Conservation (phyloP, 2,797 vertebrate species). For the Anableps anableps region DNA sequence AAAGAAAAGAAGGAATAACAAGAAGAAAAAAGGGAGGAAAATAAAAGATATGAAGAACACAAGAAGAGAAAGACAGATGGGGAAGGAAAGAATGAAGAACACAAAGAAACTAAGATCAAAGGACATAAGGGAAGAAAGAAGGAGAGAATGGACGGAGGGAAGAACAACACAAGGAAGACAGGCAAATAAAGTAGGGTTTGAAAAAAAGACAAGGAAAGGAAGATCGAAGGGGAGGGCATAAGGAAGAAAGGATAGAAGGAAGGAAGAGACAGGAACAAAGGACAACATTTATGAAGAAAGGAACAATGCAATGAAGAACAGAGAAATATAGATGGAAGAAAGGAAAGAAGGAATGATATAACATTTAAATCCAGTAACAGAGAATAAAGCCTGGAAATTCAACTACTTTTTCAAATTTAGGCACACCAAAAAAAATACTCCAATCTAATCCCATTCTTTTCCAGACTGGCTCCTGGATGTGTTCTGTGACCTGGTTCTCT, state of each 20-base stretch:
- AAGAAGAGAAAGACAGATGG: too few relatives aligned
- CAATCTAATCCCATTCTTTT: not conserved
- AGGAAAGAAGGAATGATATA: not conserved
- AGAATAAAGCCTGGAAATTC: not conserved
- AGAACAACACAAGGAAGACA: not conserved
- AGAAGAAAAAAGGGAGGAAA: not conserved
- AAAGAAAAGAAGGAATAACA: not conserved
- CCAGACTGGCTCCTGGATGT: not conserved
- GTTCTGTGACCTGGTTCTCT: not conserved
- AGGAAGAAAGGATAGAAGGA: not conserved
- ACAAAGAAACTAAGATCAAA: not conserved
- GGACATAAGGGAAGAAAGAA: not conserved
- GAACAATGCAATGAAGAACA: not conserved
- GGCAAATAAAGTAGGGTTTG: not conserved
- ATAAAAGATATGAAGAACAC: too few relatives aligned
- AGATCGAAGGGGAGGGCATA: not conserved
- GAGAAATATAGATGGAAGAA: not conserved
- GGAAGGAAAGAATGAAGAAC: not conserved
- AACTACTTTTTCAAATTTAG: not conserved
- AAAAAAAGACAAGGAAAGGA: not conserved
- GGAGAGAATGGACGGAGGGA: not conserved
- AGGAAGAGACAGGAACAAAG: not conserved
- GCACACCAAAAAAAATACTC: not conserved
- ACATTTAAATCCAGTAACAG: not conserved
- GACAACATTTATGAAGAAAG: not conserved